Conservation (phyloP, 2,888 invertebrate genomes). For the Aspidiotus rigidus region DNA sequence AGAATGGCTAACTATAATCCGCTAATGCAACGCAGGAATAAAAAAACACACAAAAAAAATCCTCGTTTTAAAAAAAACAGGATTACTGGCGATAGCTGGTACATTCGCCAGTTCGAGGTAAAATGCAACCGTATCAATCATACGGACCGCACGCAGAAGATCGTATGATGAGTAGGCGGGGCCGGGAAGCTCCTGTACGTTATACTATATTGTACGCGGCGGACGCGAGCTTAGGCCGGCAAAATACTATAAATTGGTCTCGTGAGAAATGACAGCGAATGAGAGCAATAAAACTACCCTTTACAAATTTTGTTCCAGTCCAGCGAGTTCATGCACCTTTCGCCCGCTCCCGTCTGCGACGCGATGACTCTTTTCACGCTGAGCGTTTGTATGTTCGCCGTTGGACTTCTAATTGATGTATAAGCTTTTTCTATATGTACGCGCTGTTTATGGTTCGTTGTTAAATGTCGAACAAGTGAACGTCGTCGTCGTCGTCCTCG, state of each 20-base stretch:
- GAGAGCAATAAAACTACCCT: constrained; percentile 27
- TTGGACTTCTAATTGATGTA: constrained; percentile 30
- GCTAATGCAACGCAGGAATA: neutral
- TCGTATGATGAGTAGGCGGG: neutral
- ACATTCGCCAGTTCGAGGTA: too few relatives aligned
- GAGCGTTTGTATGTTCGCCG: constrained; percentile 12
- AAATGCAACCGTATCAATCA: constrained; percentile 21
- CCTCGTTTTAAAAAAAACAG: constrained; percentile 3
- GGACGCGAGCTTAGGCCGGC: constrained; percentile 10
- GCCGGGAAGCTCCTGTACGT: neutral
- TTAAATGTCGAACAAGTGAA: too few relatives aligned
- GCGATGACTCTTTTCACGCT: constrained; percentile 10
- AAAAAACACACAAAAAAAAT: neutral
- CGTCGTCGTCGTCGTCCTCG: too few relatives aligned
- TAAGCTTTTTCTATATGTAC: constrained; percentile 26
- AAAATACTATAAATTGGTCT: constrained; percentile 31
- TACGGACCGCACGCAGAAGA: constrained; percentile 2
- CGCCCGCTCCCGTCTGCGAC: neutral
- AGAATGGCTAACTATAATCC: too few relatives aligned
- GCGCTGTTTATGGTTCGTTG: too few relatives aligned
- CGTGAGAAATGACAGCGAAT: constrained; percentile 30
- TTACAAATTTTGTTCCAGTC: constrained; percentile 29
- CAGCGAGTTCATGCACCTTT: constrained; percentile 18
- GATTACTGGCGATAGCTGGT: neutral
- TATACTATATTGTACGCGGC: constrained; percentile 4